A percentile compares a stretch with the other conserved stretches of the same genome.
Conservation (phyloP, 2,113 vertebrate genomes). For the Toxotes chatareus region DNA sequence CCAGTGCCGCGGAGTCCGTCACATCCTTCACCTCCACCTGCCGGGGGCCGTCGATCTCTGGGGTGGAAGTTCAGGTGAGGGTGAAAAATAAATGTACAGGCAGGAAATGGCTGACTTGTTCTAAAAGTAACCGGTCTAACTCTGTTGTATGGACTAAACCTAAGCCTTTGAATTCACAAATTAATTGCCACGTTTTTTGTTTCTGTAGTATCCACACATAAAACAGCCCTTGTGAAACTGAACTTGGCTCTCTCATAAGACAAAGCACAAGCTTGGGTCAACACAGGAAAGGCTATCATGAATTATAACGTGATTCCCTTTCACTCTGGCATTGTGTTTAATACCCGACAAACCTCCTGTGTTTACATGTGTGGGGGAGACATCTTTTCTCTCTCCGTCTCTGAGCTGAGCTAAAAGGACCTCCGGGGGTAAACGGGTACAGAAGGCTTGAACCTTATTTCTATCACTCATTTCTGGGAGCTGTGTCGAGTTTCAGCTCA, state of each 20-base stretch:
- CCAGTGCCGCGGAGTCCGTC: conserved; percentile 89
- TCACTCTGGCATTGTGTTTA: conserved; percentile 16
- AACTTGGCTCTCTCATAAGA: conserved; percentile 1
- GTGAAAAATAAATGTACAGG: too few relatives aligned
- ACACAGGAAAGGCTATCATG: conserved; percentile 1
- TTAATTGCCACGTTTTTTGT: neutral
- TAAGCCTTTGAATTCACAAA: too few relatives aligned
- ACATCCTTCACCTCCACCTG: conserved; percentile 90
- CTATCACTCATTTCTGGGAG: conserved; percentile 27
- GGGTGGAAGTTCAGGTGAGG: neutral
- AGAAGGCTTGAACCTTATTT: conserved; percentile 15
- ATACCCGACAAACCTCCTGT: conserved; percentile 34
- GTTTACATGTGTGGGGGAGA: conserved; percentile 40
- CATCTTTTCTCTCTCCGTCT: neutral
- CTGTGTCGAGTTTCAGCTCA: conserved; percentile 34
- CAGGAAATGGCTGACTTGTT: too few relatives aligned
- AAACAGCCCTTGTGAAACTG: neutral
- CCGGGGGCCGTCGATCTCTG: conserved; percentile 90
- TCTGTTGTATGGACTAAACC: too few relatives aligned
- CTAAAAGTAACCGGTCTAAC: too few relatives aligned
- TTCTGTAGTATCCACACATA: neutral
- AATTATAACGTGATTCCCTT: conserved; percentile 28
- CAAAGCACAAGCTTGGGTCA: conserved; percentile 7
- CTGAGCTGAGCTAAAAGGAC: conserved; percentile 6
- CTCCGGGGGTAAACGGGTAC: neutral